Evolutionary conservation across 2,797 vertebrate genomes (phyloP).

Genomic region (Crenuchus spilurus): DNA sequence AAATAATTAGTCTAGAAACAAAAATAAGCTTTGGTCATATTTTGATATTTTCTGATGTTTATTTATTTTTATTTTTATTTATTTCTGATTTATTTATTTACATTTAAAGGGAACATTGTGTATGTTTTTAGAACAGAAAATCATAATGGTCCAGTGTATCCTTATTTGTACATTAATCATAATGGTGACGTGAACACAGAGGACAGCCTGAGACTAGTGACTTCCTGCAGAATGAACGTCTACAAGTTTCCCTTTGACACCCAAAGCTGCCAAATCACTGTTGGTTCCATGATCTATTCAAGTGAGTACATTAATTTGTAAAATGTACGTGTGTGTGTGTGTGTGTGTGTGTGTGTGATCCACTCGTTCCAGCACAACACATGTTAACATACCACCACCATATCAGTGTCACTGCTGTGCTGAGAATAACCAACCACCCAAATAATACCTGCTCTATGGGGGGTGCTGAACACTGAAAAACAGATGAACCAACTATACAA

Average conservation of each 20-base stretch:
- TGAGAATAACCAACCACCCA: too few relatives aligned
- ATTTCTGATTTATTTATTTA: neutral
- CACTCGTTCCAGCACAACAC: too few relatives aligned
- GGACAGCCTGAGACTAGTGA: slow-evolving; percentile 14
- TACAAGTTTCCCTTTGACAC: slow-evolving; percentile 57
- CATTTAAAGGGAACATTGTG: neutral
- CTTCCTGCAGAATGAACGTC: slow-evolving; percentile 50
- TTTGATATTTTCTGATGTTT: neutral
- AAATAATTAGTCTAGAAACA: too few relatives aligned
- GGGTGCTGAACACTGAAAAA: too few relatives aligned
- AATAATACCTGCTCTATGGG: too few relatives aligned
- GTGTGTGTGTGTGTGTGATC: too few relatives aligned
- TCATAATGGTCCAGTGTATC: neutral
- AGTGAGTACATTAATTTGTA: too few relatives aligned
- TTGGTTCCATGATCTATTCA: slow-evolving; percentile 31
- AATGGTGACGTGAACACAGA: slow-evolving; percentile 21
- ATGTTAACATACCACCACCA: too few relatives aligned
- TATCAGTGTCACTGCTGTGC: too few relatives aligned
- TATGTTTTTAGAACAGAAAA: slow-evolving; percentile 26
- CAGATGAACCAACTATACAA: too few relatives aligned
- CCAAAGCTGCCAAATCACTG: slow-evolving; percentile 48
- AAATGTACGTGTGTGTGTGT: too few relatives aligned
- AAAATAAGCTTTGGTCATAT: too few relatives aligned
- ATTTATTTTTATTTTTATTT: neutral
- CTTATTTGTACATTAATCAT: slow-evolving; percentile 26